phyloP scores from a whole-genome alignment of 2,797 vertebrate genomes.

The Epinephelus malabaricus region DNA sequence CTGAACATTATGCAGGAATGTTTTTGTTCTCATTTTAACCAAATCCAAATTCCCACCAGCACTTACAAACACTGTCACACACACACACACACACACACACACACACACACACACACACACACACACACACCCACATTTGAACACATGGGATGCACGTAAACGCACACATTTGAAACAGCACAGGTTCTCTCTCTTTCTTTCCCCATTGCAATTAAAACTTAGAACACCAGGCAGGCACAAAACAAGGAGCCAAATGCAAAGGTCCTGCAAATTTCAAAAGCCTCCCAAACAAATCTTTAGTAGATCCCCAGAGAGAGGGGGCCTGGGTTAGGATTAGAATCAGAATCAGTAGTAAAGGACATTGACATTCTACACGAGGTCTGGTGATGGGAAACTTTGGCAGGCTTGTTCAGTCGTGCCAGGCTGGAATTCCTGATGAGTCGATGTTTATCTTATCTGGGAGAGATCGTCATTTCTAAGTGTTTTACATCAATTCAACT shows the following conservation, averaged over 20 bases:
- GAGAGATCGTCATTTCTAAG: slow-evolving; percentile 70
- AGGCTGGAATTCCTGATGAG: slow-evolving; percentile 76
- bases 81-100: slow-evolving; percentile 40
- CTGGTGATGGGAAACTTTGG: slow-evolving; percentile 72
- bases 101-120: slow-evolving; percentile 15
- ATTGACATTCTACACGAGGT: slow-evolving; percentile 72
- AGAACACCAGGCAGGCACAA: slow-evolving; percentile 46
- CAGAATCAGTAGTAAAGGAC: slow-evolving; percentile 66
- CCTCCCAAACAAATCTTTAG: slow-evolving; percentile 78
- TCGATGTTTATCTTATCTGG: slow-evolving; percentile 72
- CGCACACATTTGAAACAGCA: slow-evolving; percentile 38
- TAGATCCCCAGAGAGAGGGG: slow-evolving; percentile 53
- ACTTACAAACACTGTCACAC: slow-evolving; percentile 49
- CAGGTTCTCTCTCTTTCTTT: slow-evolving; percentile 29
- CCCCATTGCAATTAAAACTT: slow-evolving; percentile 86
- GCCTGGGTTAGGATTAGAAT: slow-evolving; percentile 67
- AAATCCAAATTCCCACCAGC: slow-evolving; percentile 83
- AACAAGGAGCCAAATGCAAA: slow-evolving; percentile 83
- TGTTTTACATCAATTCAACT: slow-evolving; percentile 71
- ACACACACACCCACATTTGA: slow-evolving; percentile 41
- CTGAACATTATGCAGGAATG: slow-evolving; percentile 82
- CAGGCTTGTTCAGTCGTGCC: slow-evolving; percentile 56
- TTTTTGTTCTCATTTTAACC: slow-evolving; percentile 84
- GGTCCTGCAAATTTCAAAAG: slow-evolving; percentile 89
- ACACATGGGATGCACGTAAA: slow-evolving; percentile 26